Percentiles rank a stretch among this genome's conserved stretches.
phyloP scores from a whole-genome alignment of 2,797 vertebrate genomes.

The Ceyx erithaca region DNA sequence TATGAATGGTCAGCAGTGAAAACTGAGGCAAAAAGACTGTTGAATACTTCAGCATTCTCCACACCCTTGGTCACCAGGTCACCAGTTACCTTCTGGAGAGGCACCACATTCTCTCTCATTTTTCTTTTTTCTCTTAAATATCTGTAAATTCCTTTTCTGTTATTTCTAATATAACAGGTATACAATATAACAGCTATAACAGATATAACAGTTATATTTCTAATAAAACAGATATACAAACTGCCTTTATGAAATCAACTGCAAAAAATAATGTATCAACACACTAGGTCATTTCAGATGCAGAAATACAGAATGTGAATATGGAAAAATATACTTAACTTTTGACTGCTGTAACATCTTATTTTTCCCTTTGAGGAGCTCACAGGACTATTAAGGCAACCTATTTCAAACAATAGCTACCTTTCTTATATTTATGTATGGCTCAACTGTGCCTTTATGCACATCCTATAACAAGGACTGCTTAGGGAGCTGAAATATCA shows the following conservation, averaged over 20 bases:
- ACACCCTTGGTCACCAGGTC: too few species aligned
- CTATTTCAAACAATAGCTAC: not conserved
- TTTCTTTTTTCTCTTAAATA: too few species aligned
- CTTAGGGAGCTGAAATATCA: not conserved
- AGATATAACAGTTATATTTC: too few species aligned
- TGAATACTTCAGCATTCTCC: too few species aligned
- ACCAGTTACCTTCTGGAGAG: too few species aligned
- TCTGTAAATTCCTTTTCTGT: too few species aligned
- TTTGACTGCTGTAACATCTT: not conserved
- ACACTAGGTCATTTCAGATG: not conserved
- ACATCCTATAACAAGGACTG: not conserved
- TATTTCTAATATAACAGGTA: too few species aligned
- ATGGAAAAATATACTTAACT: not conserved
- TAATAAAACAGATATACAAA: not conserved
- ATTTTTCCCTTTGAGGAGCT: not conserved
- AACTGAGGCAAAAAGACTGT: too few species aligned
- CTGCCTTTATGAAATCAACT: not conserved
- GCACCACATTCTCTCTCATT: too few species aligned
- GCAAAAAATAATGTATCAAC: slow-evolving; percentile 3
- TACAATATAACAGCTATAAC: too few species aligned
- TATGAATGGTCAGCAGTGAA: too few species aligned
- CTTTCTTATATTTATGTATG: not conserved
- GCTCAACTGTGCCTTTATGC: not conserved
- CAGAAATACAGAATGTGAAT: not conserved
- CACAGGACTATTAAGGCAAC: not conserved